Conservation (phyloP, 2,888 invertebrate species). For the Plagodis pulveraria region DNA sequence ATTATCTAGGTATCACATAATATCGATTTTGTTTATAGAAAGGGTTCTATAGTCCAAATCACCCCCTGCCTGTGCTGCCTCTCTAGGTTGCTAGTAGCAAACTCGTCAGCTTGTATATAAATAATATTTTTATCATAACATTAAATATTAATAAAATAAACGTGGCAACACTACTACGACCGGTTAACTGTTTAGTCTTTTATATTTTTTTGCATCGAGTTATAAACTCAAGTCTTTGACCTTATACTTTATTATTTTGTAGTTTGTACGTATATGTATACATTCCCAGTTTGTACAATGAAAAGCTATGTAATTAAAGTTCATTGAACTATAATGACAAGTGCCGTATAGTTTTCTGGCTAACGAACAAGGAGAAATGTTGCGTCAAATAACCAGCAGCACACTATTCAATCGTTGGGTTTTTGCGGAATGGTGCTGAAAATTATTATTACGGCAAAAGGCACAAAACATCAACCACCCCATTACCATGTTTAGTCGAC, state of each 20-base stretch:
- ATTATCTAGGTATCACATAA: no score
- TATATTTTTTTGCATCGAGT: slow-evolving; percentile 25
- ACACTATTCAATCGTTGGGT: no score
- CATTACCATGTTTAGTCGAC: no score
- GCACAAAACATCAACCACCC: no score
- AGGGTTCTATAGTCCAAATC: no score
- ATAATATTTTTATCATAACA: neutral
- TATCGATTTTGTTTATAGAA: no score
- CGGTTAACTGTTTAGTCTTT: slow-evolving; percentile 40
- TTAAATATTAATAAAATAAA: neutral
- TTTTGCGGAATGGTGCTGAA: no score
- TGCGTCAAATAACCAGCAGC: no score
- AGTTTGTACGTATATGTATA: neutral
- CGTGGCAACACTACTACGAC: slow-evolving; percentile 33
- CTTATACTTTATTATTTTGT: slow-evolving; percentile 26
- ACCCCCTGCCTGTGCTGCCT: no score
- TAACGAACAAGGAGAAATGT: neutral
- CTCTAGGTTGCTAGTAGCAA: no score
- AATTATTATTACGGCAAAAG: no score
- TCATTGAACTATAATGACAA: neutral
- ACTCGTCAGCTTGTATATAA: neutral
- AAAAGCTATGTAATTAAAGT: no score
- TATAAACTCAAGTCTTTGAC: slow-evolving; percentile 37
- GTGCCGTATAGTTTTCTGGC: neutral
- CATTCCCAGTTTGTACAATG: neutral